Evolutionary conservation across 2,113 vertebrate genomes (phyloP).

Genomic region (Lathamus discolor): DNA sequence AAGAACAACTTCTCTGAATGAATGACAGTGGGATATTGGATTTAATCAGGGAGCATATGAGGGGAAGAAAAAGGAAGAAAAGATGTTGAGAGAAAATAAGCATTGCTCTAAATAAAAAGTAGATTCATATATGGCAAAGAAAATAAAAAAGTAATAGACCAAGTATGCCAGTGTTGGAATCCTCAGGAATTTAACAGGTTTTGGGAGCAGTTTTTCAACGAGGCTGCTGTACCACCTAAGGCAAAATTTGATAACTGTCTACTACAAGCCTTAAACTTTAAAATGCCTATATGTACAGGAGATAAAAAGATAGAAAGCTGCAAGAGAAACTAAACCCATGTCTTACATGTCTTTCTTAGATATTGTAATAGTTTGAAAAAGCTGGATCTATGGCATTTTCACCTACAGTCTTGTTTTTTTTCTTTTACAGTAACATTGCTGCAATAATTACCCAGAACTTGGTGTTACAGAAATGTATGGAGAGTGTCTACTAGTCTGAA

Average conservation of each 20-base stretch:
- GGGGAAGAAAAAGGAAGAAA: background rate
- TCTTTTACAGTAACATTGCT: background rate
- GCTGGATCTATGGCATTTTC: background rate
- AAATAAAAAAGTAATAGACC: background rate
- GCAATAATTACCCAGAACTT: background rate
- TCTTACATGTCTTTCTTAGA: background rate
- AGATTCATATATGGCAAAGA: background rate
- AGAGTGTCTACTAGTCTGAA: background rate
- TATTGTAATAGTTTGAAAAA: background rate
- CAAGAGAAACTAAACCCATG: background rate
- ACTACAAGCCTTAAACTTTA: background rate
- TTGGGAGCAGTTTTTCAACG: background rate
- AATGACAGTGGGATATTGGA: background rate
- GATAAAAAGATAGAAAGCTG: background rate
- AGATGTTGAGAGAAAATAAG: background rate
- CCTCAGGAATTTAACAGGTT: background rate
- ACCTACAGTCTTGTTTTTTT: background rate
- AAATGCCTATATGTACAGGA: background rate
- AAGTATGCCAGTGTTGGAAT: background rate
- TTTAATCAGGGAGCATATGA: background rate
- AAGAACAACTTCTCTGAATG: background rate
- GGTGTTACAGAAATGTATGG: background rate
- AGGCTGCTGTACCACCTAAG: background rate
- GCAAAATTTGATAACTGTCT: background rate
- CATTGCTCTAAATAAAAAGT: background rate